These are phyloP conservation scores for Archaeoteleia sp. DNA, from an alignment of 2,888 invertebrate species.

Conservation along the genomic window DNA sequence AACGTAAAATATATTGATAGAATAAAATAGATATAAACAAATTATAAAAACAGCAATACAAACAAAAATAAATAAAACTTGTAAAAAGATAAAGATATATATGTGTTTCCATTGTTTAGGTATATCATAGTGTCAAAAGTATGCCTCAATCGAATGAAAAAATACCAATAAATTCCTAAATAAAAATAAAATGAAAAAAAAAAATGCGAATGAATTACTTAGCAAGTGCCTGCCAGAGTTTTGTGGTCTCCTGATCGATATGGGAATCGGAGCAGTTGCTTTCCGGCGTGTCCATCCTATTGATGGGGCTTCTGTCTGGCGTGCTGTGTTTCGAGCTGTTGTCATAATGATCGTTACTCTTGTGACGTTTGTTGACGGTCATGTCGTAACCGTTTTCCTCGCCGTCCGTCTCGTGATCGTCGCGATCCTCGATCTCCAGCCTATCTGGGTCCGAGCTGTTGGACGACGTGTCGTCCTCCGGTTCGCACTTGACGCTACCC, in stretches of 20 bases:
- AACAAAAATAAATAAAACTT: too few relatives aligned
- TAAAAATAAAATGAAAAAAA: background rate
- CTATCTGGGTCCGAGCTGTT: slow-evolving; percentile 85
- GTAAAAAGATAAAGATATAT: too few relatives aligned
- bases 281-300: slow-evolving; percentile 73
- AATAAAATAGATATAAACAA: too few relatives aligned
- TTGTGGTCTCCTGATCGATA: slow-evolving; percentile 70
- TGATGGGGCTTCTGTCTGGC: slow-evolving; percentile 69
- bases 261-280: slow-evolving; percentile 73
- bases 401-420: slow-evolving; percentile 67
- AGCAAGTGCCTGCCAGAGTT: slow-evolving; percentile 62
- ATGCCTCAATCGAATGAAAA: too few relatives aligned
- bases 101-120: too few relatives aligned
- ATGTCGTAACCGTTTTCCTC: slow-evolving; percentile 70
- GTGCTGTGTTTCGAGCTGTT: slow-evolving; percentile 62
- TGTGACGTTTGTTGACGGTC: slow-evolving; percentile 67
- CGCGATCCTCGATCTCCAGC: slow-evolving; percentile 80
- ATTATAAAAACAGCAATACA: too few relatives aligned
- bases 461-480: slow-evolving; percentile 81
- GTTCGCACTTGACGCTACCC: slow-evolving; percentile 74
- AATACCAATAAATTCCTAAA: background rate
- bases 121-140: too few relatives aligned
- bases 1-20: too few relatives aligned
- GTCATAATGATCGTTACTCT: slow-evolving; percentile 63
- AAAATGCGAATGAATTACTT: slow-evolving; percentile 40